Base-by-base conservation (phyloP, 2,113 vertebrate genomes). In the Phylloscopus trochiloides region DNA sequence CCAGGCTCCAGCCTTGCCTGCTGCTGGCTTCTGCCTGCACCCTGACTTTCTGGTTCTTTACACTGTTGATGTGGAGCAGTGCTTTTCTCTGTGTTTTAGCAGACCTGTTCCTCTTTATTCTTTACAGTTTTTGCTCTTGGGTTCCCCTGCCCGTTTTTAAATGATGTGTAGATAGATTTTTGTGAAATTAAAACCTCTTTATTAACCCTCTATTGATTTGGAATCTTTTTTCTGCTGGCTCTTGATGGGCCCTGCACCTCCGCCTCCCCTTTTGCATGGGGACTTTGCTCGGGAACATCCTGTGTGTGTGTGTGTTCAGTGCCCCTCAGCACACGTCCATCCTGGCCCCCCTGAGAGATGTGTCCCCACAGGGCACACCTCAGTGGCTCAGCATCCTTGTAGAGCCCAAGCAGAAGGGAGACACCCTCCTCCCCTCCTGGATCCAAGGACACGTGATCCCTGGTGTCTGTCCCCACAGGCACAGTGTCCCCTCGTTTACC, bases 71-170 rank as follows among this genome's bases (percentile, higher is more conserved):
- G 84, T 95, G 97, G 97, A 98, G 97, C 97, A 88, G 97, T 96
- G 94, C 90, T 97, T 98, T 96, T 97, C 97, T 98, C 98, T 98
- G 98, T 98, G 98, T 98, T 98, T 97, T 98, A 98, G 97, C 98
- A 98, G 98, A 98, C 95, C 94, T 98, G 96, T 98, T 97, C 97
- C 97, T 98, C 94, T 97, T 91, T 97, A 75, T 88, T 91, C 95
- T 96, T 97, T 81, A 96, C 29, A 26, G 92, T 94, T 98, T 95
- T 94, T 86, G 92, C 91, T 96, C 94, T 94, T 95, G 92, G 96
- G 92, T 95, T 93, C 61, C 80, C 88, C 86, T 29, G 65, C 90
- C 95, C 76, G 12, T 97, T 98, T 98, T 98, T 98, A 98, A 98
- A 97, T 94, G 95, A 98, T 95, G 96, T 97, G 95, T 97, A 97